Conservation (phyloP, 2,797 vertebrate species). For the Urocyon cinereoargenteus region DNA sequence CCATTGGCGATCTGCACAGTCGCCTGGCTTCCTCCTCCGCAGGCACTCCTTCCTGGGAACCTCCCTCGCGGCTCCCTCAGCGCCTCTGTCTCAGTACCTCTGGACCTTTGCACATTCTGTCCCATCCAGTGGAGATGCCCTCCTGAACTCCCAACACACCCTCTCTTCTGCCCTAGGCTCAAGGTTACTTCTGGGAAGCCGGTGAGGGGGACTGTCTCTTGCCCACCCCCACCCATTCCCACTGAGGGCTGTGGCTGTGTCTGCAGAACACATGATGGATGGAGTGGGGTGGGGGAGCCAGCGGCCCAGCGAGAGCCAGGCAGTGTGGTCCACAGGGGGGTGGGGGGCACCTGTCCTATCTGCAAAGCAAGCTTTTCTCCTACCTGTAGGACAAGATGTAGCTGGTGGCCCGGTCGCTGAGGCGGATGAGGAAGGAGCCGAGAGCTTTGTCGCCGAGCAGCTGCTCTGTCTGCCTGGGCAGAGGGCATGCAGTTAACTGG, state of each 20-base stretch:
- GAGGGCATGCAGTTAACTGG: conserved; percentile 29
- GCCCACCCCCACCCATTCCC: no score
- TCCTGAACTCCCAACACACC: background rate
- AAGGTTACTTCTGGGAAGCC: background rate
- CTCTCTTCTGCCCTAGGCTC: background rate
- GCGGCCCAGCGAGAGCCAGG: background rate
- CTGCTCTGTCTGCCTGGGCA: conserved; percentile 91
- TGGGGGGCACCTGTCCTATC: background rate
- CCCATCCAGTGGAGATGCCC: background rate
- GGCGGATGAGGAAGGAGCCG: conserved; percentile 93
- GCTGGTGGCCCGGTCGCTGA: conserved; percentile 92
- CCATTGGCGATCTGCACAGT: background rate
- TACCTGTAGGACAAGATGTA: conserved; percentile 95
- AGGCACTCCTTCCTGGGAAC: background rate
- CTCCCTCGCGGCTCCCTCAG: background rate
- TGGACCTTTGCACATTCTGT: background rate
- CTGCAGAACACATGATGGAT: no score
- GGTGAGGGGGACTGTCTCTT: no score
- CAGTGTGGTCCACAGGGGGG: no score
- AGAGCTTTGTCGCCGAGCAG: conserved; percentile 89
- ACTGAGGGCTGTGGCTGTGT: background rate
- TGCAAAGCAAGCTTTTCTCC: conserved; percentile 69
- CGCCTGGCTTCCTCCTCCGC: no score
- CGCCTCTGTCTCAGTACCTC: background rate
- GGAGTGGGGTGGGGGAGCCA: background rate